Base-by-base conservation (phyloP, 2,888 invertebrate species). In the Pyrrhosoma nymphula region DNA sequence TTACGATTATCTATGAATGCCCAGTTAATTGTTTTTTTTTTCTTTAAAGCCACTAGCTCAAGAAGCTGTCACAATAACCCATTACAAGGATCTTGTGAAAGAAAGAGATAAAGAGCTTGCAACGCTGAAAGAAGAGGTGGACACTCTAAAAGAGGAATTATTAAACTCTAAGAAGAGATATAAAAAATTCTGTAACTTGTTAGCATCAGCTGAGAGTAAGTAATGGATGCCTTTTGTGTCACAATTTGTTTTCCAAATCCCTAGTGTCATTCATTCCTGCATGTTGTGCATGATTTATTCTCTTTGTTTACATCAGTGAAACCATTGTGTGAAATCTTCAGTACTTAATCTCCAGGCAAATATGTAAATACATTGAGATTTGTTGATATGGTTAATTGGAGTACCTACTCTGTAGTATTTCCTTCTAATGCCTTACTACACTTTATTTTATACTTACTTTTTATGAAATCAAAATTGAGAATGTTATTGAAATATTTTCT, bases 141-240 rank as follows among this genome's bases (percentile, higher is more conserved):
- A 96, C 14, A 96, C 96, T 39, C 96, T 98, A n/a, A 97, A 98
- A 97, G 97, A 97, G 95, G 98, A 98, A 96, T 97, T 98, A 30
- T 97, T 97, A 63, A 97, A 98, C 96, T 98, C 98, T 1, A 98
- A 98, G 96, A 97, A 97, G 95, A 97, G 98, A 96, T 98, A 98
- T 97, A 98, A 98, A 96, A 98, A 98, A 96, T 97, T 98, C 12
- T 98, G 98, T 97, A 97, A 97, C 96, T 98, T 98, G 96, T 97
- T 98, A 95, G 98, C 98, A 47, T 98, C 98, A 96, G 98, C 98
- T 95, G 98, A 98, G 97, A 98, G 98, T 98, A 97, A 98, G 98
- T 97, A 88, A 82, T 23, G 56, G n/a, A 88, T 60, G n/a, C 82
- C 16, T 2, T 63, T 91, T 60, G 4, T 82, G 4, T 35, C 6